Conservation (phyloP, 2,888 invertebrate species). For the Cryptus viduatorius region DNA sequence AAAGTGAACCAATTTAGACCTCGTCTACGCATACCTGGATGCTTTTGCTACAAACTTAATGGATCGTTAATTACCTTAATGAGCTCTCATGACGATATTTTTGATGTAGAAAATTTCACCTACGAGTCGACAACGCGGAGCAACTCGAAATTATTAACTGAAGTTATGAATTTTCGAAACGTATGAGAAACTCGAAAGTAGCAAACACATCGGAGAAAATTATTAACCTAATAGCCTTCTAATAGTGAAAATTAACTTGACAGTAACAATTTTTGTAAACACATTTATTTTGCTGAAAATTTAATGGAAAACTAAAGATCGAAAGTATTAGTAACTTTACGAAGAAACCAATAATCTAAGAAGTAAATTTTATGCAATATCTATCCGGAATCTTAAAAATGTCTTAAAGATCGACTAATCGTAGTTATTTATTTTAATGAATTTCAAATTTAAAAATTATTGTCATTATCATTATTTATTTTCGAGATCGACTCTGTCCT, state of each 20-base stretch:
- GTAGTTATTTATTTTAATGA: no score
- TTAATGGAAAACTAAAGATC: no score
- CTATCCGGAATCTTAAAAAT: no score
- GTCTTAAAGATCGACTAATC: no score
- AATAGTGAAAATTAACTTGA: not conserved
- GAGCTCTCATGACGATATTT: not conserved
- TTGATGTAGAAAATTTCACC: slow-evolving; percentile 5
- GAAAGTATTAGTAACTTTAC: no score
- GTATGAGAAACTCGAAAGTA: not conserved
- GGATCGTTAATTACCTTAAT: slow-evolving; percentile 12
- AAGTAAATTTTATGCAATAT: no score
- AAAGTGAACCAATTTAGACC: slow-evolving; percentile 34
- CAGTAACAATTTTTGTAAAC: no score
- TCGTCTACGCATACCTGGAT: not conserved
- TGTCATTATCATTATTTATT: no score
- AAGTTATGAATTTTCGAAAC: not conserved
- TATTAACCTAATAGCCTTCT: not conserved
- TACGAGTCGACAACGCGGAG: not conserved
- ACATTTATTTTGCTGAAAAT: no score
- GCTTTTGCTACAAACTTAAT: slow-evolving; percentile 9
- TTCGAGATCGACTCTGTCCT: no score
- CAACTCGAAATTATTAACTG: not conserved
- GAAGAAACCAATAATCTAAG: no score
- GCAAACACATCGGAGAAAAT: not conserved
- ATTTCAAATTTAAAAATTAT: no score